Percentiles rank a stretch among this genome's conserved stretches.
Conservation (phyloP, 2,888 invertebrate species). For the Drosophila austrosaltans region DNA sequence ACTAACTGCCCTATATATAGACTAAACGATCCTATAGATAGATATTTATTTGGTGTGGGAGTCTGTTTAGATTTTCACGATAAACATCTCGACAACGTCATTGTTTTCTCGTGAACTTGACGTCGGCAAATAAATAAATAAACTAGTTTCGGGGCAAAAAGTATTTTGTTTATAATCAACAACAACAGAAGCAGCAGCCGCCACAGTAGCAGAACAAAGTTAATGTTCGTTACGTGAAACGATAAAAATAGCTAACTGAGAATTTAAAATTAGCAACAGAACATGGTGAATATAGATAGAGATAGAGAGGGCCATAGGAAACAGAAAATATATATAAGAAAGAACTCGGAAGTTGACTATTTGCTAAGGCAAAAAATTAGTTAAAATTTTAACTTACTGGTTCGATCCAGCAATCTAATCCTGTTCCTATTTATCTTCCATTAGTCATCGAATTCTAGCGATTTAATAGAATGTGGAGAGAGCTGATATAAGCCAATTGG, state of each 20-base stretch:
- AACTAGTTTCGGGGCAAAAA: constrained; percentile 36
- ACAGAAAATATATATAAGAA: neutral
- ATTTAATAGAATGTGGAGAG: too few relatives aligned
- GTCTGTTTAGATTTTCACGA: constrained; percentile 40
- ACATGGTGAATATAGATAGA: constrained; percentile 12
- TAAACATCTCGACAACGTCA: constrained; percentile 37
- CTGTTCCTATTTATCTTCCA: too few relatives aligned
- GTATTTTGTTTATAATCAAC: constrained; percentile 55
- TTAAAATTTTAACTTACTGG: too few relatives aligned
- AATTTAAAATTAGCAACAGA: constrained; percentile 61
- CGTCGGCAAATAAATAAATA: constrained; percentile 65
- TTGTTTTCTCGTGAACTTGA: constrained; percentile 67
- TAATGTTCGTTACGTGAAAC: constrained; percentile 71
- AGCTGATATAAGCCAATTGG: too few relatives aligned
- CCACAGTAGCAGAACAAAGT: constrained; percentile 34
- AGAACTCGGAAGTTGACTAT: neutral
- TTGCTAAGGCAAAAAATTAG: too few relatives aligned
- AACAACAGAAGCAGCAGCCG: constrained; percentile 47
- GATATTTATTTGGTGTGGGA: constrained; percentile 44
- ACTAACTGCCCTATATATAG: constrained; percentile 36
- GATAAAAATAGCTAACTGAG: constrained; percentile 60
- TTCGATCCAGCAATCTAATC: too few relatives aligned
- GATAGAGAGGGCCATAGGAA: constrained; percentile 7
- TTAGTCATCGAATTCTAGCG: too few relatives aligned
- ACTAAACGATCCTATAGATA: constrained; percentile 36